A percentile compares a stretch with the other conserved stretches of the same genome.
Conservation (phyloP, 2,113 vertebrate genomes). For the Todiramphus chloris region DNA sequence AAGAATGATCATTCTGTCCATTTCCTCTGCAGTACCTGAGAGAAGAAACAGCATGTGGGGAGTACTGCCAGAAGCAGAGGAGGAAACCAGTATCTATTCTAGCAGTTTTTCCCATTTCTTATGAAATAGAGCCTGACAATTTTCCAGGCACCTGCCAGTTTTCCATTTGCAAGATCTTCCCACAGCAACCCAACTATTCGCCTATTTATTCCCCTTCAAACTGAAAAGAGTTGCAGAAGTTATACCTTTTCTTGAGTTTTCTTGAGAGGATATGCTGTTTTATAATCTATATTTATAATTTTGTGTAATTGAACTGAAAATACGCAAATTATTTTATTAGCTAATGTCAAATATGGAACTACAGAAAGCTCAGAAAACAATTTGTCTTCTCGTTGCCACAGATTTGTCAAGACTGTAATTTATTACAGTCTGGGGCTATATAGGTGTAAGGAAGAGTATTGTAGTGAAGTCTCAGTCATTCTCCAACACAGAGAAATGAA, state of each 20-base stretch:
- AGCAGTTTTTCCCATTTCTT: neutral
- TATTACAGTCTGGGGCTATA: neutral
- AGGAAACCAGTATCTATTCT: neutral
- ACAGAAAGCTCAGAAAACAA: conserved; percentile 46
- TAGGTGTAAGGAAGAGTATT: neutral
- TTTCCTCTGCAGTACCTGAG: neutral
- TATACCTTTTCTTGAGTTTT: neutral
- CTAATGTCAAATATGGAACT: conserved; percentile 18
- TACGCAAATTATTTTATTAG: conserved; percentile 18
- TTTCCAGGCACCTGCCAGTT: neutral
- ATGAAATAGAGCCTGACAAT: neutral
- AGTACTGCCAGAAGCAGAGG: neutral
- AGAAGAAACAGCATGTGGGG: neutral
- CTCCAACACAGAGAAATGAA: conserved; percentile 6
- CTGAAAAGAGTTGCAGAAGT: neutral
- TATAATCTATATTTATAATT: neutral
- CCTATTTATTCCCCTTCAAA: neutral
- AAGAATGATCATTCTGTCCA: neutral
- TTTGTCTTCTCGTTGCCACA: conserved; percentile 4
- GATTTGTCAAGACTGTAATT: conserved; percentile 43
- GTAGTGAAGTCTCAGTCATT: conserved; percentile 43
- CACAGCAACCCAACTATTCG: rapidly evolving
- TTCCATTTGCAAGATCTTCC: neutral
- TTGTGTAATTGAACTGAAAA: neutral
- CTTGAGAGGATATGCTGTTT: neutral